A percentile compares a stretch with the other conserved stretches of the same genome.
These are phyloP conservation scores for Bergia puertoricense DNA, from an alignment of 92 coral and sea anemone species.

Conservation along the genomic window DNA sequence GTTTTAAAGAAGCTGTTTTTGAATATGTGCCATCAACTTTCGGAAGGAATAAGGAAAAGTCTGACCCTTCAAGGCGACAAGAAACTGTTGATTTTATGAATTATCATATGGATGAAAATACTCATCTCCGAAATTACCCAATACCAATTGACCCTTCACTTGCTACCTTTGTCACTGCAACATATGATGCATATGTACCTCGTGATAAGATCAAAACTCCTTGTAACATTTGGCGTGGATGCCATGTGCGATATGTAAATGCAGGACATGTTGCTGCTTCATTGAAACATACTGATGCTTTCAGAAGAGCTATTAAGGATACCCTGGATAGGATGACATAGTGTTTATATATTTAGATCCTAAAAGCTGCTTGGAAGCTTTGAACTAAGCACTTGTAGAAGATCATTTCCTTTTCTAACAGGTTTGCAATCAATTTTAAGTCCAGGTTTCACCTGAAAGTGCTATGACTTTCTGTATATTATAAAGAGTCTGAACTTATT, in stretches of 20 bases:
- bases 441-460: too few relatives aligned
- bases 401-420: neutral
- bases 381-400: too few relatives aligned
- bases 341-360: neutral
- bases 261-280: slow-evolving; percentile 84
- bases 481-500: too few relatives aligned
- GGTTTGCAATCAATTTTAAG: too few relatives aligned
- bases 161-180: slow-evolving; percentile 83
- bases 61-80: slow-evolving; percentile 28
- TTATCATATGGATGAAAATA: slow-evolving; percentile 84
- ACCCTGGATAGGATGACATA: slow-evolving; percentile 52
- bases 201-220: slow-evolving; percentile 70
- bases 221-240: slow-evolving; percentile 80
- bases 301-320: slow-evolving; percentile 75
- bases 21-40: slow-evolving; percentile 64
- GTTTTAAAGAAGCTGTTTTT: slow-evolving; percentile 56
- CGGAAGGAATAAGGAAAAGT: slow-evolving; percentile 36
- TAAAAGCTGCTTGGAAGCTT: neutral
- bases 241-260: slow-evolving; percentile 73
- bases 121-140: slow-evolving; percentile 84
- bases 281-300: slow-evolving; percentile 66
- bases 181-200: slow-evolving; percentile 93
- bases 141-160: slow-evolving; percentile 78
- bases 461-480: too few relatives aligned
- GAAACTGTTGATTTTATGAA: slow-evolving; percentile 79